Evolutionary conservation across 2,888 invertebrate species (phyloP).

Genomic region (Cerceris rybyensis): DNA sequence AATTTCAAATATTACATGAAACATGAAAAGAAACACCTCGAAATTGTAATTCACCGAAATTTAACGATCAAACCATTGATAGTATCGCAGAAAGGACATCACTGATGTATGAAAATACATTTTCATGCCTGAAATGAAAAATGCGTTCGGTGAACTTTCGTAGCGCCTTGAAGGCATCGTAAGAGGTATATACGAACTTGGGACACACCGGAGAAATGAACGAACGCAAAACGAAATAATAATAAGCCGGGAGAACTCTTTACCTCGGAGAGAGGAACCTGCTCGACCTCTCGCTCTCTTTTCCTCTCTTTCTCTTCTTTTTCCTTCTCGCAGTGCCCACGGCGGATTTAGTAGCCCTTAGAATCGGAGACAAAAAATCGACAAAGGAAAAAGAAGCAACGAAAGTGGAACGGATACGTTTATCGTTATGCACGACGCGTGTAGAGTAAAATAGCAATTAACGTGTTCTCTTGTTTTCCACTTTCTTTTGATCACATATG

Average conservation of each 20-base stretch:
- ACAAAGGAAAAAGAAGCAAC: not conserved
- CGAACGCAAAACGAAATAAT: slow-evolving; percentile 67
- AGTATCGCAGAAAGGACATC: not conserved
- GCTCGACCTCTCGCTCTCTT: slow-evolving; percentile 10
- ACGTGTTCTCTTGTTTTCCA: not conserved
- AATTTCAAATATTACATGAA: too few species aligned
- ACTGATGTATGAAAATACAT: slow-evolving; percentile 6
- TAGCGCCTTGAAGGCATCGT: slow-evolving; percentile 19
- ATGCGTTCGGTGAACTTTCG: slow-evolving; percentile 32
- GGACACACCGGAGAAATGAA: slow-evolving; percentile 64
- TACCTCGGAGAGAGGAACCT: slow-evolving; percentile 12
- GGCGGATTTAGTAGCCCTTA: slow-evolving; percentile 22
- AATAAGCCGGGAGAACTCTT: slow-evolving; percentile 45
- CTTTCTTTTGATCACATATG: too few species aligned
- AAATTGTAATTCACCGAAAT: not conserved
- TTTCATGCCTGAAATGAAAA: not conserved
- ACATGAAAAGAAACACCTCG: too few species aligned
- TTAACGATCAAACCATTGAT: not conserved
- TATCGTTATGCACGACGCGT: not conserved
- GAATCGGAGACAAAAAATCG: not conserved
- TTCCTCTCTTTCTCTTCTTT: slow-evolving; percentile 43
- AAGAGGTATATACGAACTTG: slow-evolving; percentile 23
- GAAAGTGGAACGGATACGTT: not conserved
- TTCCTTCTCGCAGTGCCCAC: slow-evolving; percentile 10
- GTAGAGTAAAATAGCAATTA: not conserved